These are phyloP conservation scores for Pentalonia nigronervosa DNA, from an alignment of 1,140 invertebrate genomes.

Conservation along the genomic window DNA sequence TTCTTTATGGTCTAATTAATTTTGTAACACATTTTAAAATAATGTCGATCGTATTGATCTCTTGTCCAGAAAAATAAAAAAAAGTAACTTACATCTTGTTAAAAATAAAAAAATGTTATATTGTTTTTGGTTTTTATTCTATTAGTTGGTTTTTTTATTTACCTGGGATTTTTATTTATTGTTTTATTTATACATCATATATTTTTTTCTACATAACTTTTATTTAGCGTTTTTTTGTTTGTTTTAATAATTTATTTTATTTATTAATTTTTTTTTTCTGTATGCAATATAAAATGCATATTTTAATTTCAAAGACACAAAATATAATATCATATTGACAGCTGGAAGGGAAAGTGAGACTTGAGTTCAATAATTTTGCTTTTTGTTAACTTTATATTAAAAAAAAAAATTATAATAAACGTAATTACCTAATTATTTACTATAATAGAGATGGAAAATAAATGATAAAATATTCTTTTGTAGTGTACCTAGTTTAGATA, in stretches of 20 bases:
- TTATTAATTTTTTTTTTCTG: not conserved
- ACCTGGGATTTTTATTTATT: conserved; percentile 41
- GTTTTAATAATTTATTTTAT: not conserved
- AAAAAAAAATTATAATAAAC: conserved; percentile 13
- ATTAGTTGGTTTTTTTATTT: conserved; percentile 29
- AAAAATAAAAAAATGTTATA: conserved; percentile 24
- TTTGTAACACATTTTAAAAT: conserved; percentile 28
- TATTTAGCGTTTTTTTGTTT: not conserved
- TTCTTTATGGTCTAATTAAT: conserved; percentile 30
- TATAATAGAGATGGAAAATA: conserved; percentile 49
- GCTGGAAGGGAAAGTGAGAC: conserved; percentile 47
- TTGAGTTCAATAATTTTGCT: conserved; percentile 56
- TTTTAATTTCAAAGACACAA: conserved; percentile 14
- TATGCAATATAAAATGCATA: not conserved
- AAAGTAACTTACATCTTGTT: conserved; percentile 29
- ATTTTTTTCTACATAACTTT: conserved; percentile 9
- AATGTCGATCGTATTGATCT: conserved; percentile 50
- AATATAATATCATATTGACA: conserved; percentile 51
- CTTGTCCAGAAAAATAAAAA: conserved; percentile 45
- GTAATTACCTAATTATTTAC: conserved; percentile 44
- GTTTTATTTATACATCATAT: not conserved
- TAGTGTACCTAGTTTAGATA: conserved; percentile 54
- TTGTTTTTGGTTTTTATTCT: conserved; percentile 36
- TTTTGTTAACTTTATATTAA: conserved; percentile 48
- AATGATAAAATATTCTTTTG: conserved; percentile 47